Conservation (phyloP, 2,113 vertebrate genomes). For the Carettochelys insculpta region DNA sequence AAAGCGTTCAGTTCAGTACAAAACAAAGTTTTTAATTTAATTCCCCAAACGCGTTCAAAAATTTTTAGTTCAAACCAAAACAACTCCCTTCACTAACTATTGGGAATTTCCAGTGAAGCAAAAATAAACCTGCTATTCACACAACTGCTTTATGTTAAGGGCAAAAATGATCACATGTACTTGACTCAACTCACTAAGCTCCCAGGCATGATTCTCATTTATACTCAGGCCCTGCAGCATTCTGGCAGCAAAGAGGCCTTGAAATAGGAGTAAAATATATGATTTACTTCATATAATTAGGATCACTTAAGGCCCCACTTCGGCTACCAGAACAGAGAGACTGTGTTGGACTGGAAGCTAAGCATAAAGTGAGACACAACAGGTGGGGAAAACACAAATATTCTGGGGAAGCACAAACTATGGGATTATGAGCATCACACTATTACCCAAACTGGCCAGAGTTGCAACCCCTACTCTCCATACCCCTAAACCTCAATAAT, state of each 20-base stretch:
- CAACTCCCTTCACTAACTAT: not conserved
- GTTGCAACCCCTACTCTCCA: not conserved
- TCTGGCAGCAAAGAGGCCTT: not conserved
- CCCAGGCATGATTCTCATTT: not conserved
- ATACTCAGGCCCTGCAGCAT: not conserved
- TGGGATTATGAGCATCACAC: not conserved
- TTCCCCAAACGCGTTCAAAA: not conserved
- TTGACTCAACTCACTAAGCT: not conserved
- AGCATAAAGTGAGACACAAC: not conserved
- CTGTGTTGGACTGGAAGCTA: not conserved
- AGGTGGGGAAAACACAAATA: not conserved
- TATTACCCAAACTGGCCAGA: not conserved
- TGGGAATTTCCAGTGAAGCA: not conserved
- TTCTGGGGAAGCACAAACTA: not conserved
- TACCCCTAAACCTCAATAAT: not conserved
- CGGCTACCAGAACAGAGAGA: not conserved
- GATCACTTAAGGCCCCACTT: not conserved
- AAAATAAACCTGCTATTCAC: not conserved
- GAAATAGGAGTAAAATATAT: not conserved
- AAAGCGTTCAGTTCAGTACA: no score
- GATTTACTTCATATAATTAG: not conserved
- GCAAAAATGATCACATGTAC: not conserved
- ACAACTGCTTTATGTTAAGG: not conserved
- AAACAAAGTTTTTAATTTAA: no score
- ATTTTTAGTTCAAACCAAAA: not conserved